Base-by-base conservation (phyloP, 2,888 invertebrate species). In the Fragum fragum region DNA sequence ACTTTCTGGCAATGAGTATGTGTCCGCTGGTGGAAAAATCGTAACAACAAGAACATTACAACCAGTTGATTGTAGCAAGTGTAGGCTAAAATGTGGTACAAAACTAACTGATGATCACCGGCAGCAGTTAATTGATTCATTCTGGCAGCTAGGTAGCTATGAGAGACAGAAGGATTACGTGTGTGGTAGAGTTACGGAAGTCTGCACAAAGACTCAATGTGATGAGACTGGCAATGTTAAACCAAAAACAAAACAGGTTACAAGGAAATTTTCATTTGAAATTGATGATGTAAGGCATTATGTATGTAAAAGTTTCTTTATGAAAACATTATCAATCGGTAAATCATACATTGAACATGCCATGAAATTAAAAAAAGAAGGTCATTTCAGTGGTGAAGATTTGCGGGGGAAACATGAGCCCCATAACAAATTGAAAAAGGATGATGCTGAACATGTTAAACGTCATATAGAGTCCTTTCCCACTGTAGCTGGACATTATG, bases 401-500 rank as follows among this genome's bases (percentile, higher is more conserved):
- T 71, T 52, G 18, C 21, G 78, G 21, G 79, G 78, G 32, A 78
- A 59, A 61, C 78, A 78, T 32, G 26, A 29, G 14, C 76, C 82
- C 23, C 53, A 55, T 21, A 84, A 84, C 53, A 78, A 81, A 69
- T 72, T 73, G 3, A 21, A 6, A 18, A 42, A 42, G n/a, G 32
- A 59, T 32, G 63, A 16, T 11, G 16, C 76, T 21, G 36, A 72
- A 14, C 21, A 14, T 21, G 78, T 85, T 0, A 61, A 59, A 29
- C 23, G 72, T n/a, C 85, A 82, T 69, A 85, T 85, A n/a, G 73
- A 80, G 23, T 85, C 82, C 14, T 85, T 85, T 69, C 78, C 79
- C 21, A 63, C 52, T 47, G 78, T 85, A 23, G 82, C 79, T 23
- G 47, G 63, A n/a, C 82, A 82, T 53, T 85, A 85, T 70, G 55